These are phyloP conservation scores for Euphydryas editha DNA, from an alignment of 2,888 invertebrate genomes.

Conservation along the genomic window DNA sequence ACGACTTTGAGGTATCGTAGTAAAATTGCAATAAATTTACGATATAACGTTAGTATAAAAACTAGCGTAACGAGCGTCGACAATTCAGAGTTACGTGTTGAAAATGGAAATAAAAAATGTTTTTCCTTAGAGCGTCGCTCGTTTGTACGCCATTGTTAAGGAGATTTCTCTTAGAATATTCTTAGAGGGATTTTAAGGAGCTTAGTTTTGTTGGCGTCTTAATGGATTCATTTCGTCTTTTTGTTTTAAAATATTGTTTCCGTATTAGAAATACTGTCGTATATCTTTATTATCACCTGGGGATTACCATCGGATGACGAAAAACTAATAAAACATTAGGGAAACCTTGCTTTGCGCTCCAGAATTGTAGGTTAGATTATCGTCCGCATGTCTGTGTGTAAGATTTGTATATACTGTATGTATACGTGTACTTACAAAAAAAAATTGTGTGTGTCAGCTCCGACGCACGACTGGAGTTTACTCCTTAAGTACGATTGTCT, in stretches of 20 bases:
- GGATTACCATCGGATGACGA: neutral
- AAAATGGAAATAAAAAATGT: slow-evolving; percentile 20
- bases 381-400: too few relatives aligned
- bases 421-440: too few relatives aligned
- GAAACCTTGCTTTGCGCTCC: too few relatives aligned
- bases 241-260: neutral
- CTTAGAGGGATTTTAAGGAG: slow-evolving; percentile 12
- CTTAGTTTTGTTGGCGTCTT: slow-evolving; percentile 13
- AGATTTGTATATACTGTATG: too few relatives aligned
- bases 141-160: slow-evolving; percentile 24
- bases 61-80: slow-evolving; percentile 8
- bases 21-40: neutral
- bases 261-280: neutral
- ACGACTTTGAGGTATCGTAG: neutral
- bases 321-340: too few relatives aligned
- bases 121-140: slow-evolving; percentile 11
- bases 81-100: slow-evolving; percentile 11
- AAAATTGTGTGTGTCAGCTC: too few relatives aligned
- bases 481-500: too few relatives aligned
- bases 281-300: neutral
- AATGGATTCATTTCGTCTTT: slow-evolving; percentile 4
- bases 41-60: slow-evolving; percentile 5
- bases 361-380: too few relatives aligned
- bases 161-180: slow-evolving; percentile 20
- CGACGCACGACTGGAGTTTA: too few relatives aligned